These are phyloP conservation scores for Eupsittula cactorum DNA, from an alignment of 2,113 vertebrate genomes.

Conservation along the genomic window DNA sequence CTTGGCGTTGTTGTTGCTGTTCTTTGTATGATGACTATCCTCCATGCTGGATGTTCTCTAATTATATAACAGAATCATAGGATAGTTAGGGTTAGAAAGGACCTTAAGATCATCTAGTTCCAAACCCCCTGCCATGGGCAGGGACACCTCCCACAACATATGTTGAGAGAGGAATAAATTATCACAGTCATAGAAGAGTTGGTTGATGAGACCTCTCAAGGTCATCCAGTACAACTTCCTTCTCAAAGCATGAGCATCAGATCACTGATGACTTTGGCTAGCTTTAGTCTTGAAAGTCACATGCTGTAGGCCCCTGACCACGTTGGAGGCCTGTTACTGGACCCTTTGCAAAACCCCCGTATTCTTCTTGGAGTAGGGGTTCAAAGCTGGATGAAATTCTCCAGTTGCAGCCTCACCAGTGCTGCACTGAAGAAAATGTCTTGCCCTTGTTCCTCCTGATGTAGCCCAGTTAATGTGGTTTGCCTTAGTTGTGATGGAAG, in stretches of 20 bases:
- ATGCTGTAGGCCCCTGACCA: background rate
- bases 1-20: background rate
- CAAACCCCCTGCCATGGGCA: no score
- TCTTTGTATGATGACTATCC: background rate
- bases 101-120: no score
- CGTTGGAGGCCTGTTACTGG: background rate
- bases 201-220: background rate
- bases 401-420: background rate
- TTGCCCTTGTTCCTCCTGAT: background rate
- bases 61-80: background rate
- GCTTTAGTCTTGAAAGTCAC: background rate
- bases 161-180: background rate
- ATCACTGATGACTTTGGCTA: background rate
- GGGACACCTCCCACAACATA: no score
- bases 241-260: background rate
- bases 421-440: background rate
- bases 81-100: no score
- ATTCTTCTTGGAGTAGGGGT: background rate
- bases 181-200: background rate
- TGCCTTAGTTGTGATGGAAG: background rate
- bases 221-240: background rate
- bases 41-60: background rate
- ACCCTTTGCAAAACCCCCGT: background rate
- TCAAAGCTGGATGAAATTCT: background rate
- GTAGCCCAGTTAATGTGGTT: background rate